A percentile compares a stretch with the other conserved stretches of the same genome.
phyloP scores from a whole-genome alignment of 2,113 vertebrate species.

The Ellobius talpinus region DNA sequence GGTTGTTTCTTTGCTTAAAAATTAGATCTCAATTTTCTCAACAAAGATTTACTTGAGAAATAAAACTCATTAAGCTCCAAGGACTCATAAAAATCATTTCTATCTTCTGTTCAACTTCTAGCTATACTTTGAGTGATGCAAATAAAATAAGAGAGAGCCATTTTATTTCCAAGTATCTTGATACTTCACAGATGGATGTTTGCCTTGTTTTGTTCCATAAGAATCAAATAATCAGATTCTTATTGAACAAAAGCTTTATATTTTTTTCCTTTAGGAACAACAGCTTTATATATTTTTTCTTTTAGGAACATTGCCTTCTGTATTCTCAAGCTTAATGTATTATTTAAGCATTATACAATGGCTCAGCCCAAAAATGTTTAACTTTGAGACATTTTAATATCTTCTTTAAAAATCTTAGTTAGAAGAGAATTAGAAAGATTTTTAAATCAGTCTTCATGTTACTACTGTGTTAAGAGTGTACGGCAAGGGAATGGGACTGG shows the following conservation, averaged over 20 bases:
- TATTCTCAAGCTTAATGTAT: slow-evolving; percentile 31
- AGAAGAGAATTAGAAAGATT: neutral
- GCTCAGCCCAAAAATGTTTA: neutral
- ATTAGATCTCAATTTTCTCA: slow-evolving; percentile 58
- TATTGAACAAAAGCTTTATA: too few species aligned
- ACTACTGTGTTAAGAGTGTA: neutral
- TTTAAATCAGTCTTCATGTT: neutral
- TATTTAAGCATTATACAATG: neutral
- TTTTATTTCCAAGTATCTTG: slow-evolving; percentile 43
- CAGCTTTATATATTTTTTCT: neutral
- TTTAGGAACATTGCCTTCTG: neutral
- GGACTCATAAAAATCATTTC: slow-evolving; percentile 57
- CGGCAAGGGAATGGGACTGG: neutral
- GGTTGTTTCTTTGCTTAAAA: slow-evolving; percentile 46
- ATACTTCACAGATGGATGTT: neutral
- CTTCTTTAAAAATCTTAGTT: neutral
- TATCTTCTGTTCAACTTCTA: slow-evolving; percentile 49
- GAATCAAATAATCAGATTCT: slow-evolving; percentile 34
- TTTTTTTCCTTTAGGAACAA: neutral
- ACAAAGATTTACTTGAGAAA: slow-evolving; percentile 70
- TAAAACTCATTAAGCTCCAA: slow-evolving; percentile 63
- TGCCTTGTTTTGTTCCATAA: slow-evolving; percentile 21
- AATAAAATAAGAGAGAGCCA: slow-evolving; percentile 50
- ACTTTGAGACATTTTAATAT: slow-evolving; percentile 26
- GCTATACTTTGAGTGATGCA: slow-evolving; percentile 58